Base-by-base conservation (phyloP, 2,797 vertebrate genomes). In the Taeniopygia guttata region DNA sequence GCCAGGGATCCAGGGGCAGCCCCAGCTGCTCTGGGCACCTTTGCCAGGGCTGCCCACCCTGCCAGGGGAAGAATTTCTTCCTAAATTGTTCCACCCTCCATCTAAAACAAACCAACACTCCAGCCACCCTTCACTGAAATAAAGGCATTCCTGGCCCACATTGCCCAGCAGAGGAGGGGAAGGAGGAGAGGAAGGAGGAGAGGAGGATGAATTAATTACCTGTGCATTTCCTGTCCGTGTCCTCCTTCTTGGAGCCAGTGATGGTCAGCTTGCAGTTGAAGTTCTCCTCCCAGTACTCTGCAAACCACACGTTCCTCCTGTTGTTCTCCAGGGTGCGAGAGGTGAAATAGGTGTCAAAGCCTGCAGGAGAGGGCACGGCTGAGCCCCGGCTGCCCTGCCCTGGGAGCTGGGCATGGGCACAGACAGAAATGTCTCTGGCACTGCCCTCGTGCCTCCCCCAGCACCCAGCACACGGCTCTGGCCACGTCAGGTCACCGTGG, bases 261-360 rank as follows among this genome's bases (percentile, higher is more conserved):
- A 99, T 98, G 8, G 98, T 98, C 74, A 99, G 96, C 95, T 99
- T 98, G 97, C 99, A 99, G 97, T 99, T 98, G 97, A 99, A 99
- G 97, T 99, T 99, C 96, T 99, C 99, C 94, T 99, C 99, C 99
- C 99, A 99, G 87, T 99, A 99, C 94, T 99, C 99, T 0, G 99
- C 99, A 95, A 99, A 99, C 99, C 99, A 99, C 42, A 99, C 99
- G 11, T 99, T 99, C 96, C 99, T 98, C 89, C 99, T 98, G 95
- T 99, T 99, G 97, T 99, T 99, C 97, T 99, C 99, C 56, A 99
- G 97, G 5, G 98, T 99, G 60, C 99, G 98, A 7, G 97, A 98
- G 2, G 98, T 99, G 80, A 99, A 99, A 66, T 99, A 99, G 95
- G 98, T 97, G 95, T 99, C 99, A 58, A 99, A 99, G 38, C 99